phyloP scores from a whole-genome alignment of 2,888 invertebrate genomes.

The Matsumyia berberina region DNA sequence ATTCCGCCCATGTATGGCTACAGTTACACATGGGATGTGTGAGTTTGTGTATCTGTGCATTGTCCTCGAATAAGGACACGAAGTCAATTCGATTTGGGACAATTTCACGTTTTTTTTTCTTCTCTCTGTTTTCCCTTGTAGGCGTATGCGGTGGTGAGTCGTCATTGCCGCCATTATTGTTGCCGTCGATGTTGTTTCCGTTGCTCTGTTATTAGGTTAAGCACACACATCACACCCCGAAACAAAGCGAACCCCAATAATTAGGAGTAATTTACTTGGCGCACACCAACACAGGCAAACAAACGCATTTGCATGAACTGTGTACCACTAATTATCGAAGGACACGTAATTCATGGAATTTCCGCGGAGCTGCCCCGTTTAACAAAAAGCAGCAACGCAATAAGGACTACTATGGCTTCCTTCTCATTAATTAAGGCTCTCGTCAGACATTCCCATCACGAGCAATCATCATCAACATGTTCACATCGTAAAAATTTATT shows the following conservation, averaged over 20 bases:
- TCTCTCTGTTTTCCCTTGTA: constrained; percentile 29
- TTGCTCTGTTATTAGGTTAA: constrained; percentile 40
- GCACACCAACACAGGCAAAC: constrained; percentile 12
- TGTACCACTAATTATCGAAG: constrained; percentile 58
- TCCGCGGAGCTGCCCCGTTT: constrained; percentile 23
- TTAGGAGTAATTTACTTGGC: constrained; percentile 54
- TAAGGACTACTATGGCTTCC: constrained; percentile 17
- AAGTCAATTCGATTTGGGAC: constrained; percentile 70
- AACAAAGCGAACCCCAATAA: constrained; percentile 44
- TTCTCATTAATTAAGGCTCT: constrained; percentile 47
- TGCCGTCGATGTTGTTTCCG: constrained; percentile 36
- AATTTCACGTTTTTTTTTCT: constrained; percentile 26
- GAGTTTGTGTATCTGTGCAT: not conserved
- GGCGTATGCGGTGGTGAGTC: constrained; percentile 40
- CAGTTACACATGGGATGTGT: constrained; percentile 30
- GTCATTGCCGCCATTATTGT: constrained; percentile 60
- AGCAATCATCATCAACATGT: constrained; percentile 50
- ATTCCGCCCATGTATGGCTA: constrained; percentile 42
- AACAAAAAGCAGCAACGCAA: constrained; percentile 2
- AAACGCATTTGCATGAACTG: constrained; percentile 55
- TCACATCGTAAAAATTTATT: constrained; percentile 36
- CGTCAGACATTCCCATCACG: constrained; percentile 18
- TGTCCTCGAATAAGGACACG: constrained; percentile 62
- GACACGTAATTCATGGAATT: constrained; percentile 54
- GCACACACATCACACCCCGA: constrained; percentile 51